These are phyloP conservation scores for Vanacampus margaritifer DNA, from an alignment of 2,113 vertebrate species.

Conservation along the genomic window DNA sequence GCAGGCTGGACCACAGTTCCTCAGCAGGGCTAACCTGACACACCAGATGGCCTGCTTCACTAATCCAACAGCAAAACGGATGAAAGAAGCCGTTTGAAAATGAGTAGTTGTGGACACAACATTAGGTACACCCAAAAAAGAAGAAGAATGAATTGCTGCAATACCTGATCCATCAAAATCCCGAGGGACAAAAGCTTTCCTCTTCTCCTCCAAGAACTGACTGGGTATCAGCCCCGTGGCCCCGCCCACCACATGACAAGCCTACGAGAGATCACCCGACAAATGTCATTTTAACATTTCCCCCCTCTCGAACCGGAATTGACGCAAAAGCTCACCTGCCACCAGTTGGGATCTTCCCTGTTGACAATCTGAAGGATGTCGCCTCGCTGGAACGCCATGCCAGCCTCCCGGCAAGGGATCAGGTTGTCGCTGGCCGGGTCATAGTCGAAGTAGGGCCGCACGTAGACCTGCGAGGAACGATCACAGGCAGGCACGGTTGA, in stretches of 20 bases:
- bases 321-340: conserved; percentile 81
- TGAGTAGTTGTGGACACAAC: too few relatives aligned
- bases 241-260: conserved; percentile 88
- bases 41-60: background rate
- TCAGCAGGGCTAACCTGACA: background rate
- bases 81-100: background rate
- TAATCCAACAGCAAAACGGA: background rate
- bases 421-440: conserved; percentile 91
- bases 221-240: conserved; percentile 95
- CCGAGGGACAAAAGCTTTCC: conserved; percentile 95
- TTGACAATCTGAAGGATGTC: conserved; percentile 98
- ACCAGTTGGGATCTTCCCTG: conserved; percentile 97
- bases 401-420: conserved; percentile 96
- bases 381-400: conserved; percentile 87
- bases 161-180: conserved; percentile 92
- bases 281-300: background rate
- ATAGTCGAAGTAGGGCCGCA: conserved; percentile 97
- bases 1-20: conserved; percentile 18
- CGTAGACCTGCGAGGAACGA: conserved; percentile 81
- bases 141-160: too few relatives aligned
- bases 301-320: too few relatives aligned
- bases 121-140: too few relatives aligned
- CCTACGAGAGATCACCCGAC: conserved; percentile 63
- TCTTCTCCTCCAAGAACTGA: conserved; percentile 97
- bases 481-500: conserved; percentile 6